Base-by-base conservation (phyloP, 2,797 vertebrate species). In the Gymnoscopelus braueri region DNA sequence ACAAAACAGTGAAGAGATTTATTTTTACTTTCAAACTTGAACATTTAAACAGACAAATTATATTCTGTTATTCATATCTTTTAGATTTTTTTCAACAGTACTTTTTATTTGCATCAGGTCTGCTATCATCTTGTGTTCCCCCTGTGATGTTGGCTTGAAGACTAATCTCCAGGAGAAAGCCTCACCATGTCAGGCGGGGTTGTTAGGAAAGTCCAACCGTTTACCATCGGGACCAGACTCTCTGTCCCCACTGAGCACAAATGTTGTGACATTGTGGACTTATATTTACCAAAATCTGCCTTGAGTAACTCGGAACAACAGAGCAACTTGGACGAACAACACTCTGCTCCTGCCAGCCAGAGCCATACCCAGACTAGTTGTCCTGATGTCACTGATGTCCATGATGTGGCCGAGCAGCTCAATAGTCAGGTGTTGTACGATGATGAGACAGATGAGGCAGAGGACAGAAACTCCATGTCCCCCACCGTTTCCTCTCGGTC, bases 151-250 rank as follows among this genome's bases (percentile, higher is more conserved):
- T 19, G 3, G 14, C 58, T 39, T 60, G 58, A 60, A 39, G 32
- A 12, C 23, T 4, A 15, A 26, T 47, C 44, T 9, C 44, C 9
- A 54, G 13, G 56, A 65, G 29, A 14, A 56, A 44, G 5, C 55
- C 24, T 9, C 49, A 19, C 3, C 51, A 92, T 91, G 89, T 90
- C 89, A 12, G 87, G 88, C 60, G 83, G 89, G 66, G 76, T 77
- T 29, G 91, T 90, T 58, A 93, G 90, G 84, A 93, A 89, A 54
- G 81, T 93, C 39, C 94, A 94, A 69, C 92, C 93, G 2, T 94
- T 94, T 71, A 94, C 93, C 15, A 92, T 94, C 59, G 88, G 91
- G 70, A 95, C 93, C 56, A 90, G 87, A 74, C 90, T 87, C 11
- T 85, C 82, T 54, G 78, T 77, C 24, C 85, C 85, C 7, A 53